These are phyloP conservation scores for Noctua fimbriata DNA, from an alignment of 2,888 invertebrate species.

Conservation along the genomic window DNA sequence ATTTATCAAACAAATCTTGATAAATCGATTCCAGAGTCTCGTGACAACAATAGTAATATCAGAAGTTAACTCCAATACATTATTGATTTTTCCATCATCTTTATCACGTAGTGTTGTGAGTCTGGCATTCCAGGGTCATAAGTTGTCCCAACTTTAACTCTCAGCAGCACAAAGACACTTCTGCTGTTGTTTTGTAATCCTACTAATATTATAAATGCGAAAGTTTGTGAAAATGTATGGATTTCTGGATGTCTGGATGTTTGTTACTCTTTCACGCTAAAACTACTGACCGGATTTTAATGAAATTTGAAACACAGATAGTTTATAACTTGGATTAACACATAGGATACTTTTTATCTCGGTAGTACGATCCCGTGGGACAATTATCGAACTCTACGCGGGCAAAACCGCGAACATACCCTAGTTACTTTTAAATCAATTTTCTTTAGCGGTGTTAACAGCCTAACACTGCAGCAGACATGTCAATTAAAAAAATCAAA, in stretches of 20 bases:
- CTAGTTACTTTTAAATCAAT: background rate
- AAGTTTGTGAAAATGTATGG: too few species aligned
- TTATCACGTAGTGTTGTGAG: background rate
- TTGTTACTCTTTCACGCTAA: too few species aligned
- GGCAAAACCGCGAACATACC: too few species aligned
- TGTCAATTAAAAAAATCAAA: slow-evolving; percentile 40
- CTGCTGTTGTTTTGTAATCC: background rate
- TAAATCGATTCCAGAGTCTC: background rate
- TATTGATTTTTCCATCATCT: background rate
- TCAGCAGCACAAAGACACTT: background rate
- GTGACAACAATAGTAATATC: background rate
- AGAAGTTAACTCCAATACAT: background rate
- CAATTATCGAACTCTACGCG: too few species aligned
- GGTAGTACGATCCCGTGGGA: too few species aligned
- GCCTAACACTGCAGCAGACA: slow-evolving; percentile 15
- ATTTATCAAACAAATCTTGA: too few species aligned
- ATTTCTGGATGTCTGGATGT: too few species aligned
- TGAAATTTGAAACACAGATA: too few species aligned
- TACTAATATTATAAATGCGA: too few species aligned
- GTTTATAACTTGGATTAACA: too few species aligned
- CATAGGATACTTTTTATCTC: too few species aligned
- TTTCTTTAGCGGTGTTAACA: background rate
- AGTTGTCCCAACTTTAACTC: background rate
- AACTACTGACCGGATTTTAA: too few species aligned
- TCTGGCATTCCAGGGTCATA: background rate